Percentiles rank a stretch among this genome's conserved stretches.
phyloP scores from a whole-genome alignment of 2,797 vertebrate species.

The Chrysocyon brachyurus region DNA sequence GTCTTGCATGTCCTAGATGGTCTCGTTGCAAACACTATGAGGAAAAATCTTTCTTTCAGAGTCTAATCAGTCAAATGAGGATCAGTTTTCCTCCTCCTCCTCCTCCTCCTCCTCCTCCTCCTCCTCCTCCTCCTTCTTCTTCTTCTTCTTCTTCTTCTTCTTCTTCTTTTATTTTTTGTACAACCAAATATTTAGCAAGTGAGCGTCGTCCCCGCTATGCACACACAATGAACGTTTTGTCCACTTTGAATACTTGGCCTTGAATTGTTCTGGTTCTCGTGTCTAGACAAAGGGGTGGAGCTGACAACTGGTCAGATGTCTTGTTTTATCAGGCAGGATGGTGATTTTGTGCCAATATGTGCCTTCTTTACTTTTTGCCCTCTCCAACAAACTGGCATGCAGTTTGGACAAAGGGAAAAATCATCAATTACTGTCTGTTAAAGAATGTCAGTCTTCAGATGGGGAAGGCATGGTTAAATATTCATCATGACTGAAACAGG shows the following conservation, averaged over 20 bases:
- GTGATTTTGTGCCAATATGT: background rate
- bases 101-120: no score
- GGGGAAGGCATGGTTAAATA: conserved; percentile 28
- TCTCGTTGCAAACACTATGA: background rate
- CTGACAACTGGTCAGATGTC: background rate
- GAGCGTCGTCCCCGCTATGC: background rate
- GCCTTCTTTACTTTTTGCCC: background rate
- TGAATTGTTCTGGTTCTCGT: conserved; percentile 20
- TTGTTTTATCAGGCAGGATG: background rate
- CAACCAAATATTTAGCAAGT: background rate
- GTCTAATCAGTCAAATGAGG: background rate
- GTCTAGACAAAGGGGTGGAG: background rate
- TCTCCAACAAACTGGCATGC: background rate
- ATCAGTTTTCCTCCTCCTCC: background rate
- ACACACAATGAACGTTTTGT: conserved; percentile 10
- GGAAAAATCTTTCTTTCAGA: background rate
- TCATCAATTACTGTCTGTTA: background rate
- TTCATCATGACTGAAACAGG: conserved; percentile 1
- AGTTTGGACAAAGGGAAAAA: background rate
- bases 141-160: background rate
- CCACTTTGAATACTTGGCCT: conserved; percentile 26
- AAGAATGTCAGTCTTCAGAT: background rate
- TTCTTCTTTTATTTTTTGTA: background rate
- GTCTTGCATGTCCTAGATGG: background rate
- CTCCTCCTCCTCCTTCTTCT: no score